These are phyloP conservation scores for Marmota flaviventris DNA, from an alignment of 2,113 vertebrate species.

Conservation along the genomic window DNA sequence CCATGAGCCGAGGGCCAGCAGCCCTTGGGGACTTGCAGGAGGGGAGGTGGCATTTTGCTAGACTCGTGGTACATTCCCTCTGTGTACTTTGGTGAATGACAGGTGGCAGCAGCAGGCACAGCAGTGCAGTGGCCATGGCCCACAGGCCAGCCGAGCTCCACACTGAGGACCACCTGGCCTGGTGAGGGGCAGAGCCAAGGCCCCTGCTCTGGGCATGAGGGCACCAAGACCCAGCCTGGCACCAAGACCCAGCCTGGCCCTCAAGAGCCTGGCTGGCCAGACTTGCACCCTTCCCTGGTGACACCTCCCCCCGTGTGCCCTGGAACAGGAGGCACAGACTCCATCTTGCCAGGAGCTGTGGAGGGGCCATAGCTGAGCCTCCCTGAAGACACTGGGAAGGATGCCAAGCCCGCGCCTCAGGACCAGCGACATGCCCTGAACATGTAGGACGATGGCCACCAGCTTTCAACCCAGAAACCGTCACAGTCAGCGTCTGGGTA, in stretches of 20 bases:
- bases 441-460: accelerated
- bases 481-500: accelerated
- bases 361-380: accelerated
- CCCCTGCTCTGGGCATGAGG: no score
- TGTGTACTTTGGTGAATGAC: no score
- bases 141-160: accelerated
- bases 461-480: accelerated
- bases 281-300: background rate
- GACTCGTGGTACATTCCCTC: no score
- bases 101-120: no score
- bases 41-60: background rate
- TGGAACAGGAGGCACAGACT: background rate
- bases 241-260: background rate
- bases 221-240: background rate
- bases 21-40: no score
- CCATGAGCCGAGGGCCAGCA: background rate
- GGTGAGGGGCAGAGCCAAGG: no score
- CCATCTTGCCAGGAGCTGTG: background rate
- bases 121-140: accelerated
- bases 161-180: no score
- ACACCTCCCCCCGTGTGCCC: background rate
- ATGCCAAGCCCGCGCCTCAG: accelerated
- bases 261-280: background rate
- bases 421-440: accelerated
- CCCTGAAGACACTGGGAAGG: background rate